phyloP scores from a whole-genome alignment of 1,140 invertebrate genomes.

The Papilio polytes region DNA sequence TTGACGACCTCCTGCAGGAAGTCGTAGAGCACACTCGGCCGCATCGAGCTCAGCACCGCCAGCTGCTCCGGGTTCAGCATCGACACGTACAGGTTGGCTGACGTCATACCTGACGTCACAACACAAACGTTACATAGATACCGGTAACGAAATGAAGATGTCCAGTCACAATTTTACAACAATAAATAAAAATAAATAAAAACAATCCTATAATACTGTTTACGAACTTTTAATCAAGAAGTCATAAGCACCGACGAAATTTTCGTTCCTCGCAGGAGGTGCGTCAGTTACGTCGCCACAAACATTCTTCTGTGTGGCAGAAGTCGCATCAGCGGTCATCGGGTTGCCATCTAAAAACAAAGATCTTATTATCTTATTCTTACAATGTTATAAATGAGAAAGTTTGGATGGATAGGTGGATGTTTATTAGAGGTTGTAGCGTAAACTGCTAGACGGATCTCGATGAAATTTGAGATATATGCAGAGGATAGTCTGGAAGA shows the following conservation, averaged over 20 bases:
- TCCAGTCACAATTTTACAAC: not conserved
- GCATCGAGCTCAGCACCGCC: conserved; percentile 65
- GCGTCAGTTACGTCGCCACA: conserved; percentile 54
- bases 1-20: conserved; percentile 73
- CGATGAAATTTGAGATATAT: too few relatives aligned
- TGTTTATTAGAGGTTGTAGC: too few relatives aligned
- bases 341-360: conserved; percentile 34
- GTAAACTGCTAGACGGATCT: too few relatives aligned
- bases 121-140: not conserved
- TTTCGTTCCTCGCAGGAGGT: conserved; percentile 51
- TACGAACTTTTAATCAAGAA: conserved; percentile 74
- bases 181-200: conserved; percentile 9
- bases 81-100: conserved; percentile 74
- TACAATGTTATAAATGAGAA: too few relatives aligned
- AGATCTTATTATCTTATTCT: not conserved
- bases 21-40: conserved; percentile 68
- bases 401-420: too few relatives aligned
- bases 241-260: conserved; percentile 69
- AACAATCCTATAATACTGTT: not conserved
- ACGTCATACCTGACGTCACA: conserved; percentile 61
- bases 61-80: conserved; percentile 73
- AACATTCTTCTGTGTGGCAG: conserved; percentile 40
- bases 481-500: too few relatives aligned
- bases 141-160: not conserved
- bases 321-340: conserved; percentile 1